Base-by-base conservation (phyloP, 1,140 invertebrate species). In the Drosophila equinoxialis region DNA sequence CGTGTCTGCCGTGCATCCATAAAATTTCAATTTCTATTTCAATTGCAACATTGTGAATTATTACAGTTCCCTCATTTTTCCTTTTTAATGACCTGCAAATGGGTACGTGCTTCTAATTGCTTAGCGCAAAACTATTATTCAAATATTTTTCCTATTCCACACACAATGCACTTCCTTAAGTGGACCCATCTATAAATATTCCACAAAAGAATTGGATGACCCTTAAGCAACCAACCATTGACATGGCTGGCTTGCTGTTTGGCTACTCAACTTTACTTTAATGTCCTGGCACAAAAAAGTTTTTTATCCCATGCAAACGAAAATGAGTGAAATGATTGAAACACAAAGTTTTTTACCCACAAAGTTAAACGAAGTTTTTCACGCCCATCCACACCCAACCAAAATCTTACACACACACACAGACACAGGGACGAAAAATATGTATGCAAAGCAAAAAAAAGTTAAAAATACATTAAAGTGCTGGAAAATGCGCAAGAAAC, bases 341-440 rank as follows among this genome's bases (percentile, higher is more conserved):
- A 67, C 70, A 30, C 68, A 86, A 87, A 86, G 66, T 82, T 83
- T 71, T 37, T 51, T 51, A 8, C 62, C 55, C 66, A 76, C 54
- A 76, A 77, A 86, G 75, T 77, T 82, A 54, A 69, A 65, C 48
- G 64, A 82, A 83, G 79, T 87, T 87, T 77, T 73, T 71, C 13
- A 45, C 14, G 23, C 35, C 10, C 60, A 62, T 30, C 35, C 35
- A 11, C 35, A 13, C 14, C 23, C 20, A 62, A 2, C 2, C 20
- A 33, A 3, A 10, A 26, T 26, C 17, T n/a, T n/a, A 57, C n/a
- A 33, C 11, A 33, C 54, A 30, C 54, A 57, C 7, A 23, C n/a
- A 17, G 6, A 60, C 8, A 30, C 30, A 6, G 30, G 30, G 30
- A 5, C 30, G 2, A 14, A 7, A 35, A 14, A 59, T 17, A 26